Evolutionary conservation across 2,797 vertebrate genomes (phyloP), one percentile per base, ranked within the genome.

Genomic region (Cyprinodon diabolis): DNA sequence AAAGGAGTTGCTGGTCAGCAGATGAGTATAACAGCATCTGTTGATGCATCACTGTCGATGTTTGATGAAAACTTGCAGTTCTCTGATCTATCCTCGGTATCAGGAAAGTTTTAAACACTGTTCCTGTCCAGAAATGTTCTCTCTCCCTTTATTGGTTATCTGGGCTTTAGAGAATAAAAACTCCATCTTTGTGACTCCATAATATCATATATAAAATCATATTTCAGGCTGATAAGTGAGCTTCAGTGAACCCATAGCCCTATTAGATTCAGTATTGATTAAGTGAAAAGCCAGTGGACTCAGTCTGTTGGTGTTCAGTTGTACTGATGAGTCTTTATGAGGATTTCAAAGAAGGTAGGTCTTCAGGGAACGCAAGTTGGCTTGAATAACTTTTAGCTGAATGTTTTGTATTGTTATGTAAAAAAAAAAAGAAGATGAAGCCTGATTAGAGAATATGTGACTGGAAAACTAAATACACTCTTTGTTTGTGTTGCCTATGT

Each of bases 61-160:
- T 43, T 60, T 12, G 45, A 60, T 25, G 14, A 62, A 77, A 58
- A 71, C 69, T 51, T 43, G 25, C 6, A 67, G 60, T 71, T 71
- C 66, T 62, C 47, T 43, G 48, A 69, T 37, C 57, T 69, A 47
- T 25, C 63, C 4, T 69, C 35, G 69, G 35, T 40, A 21, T 69
- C 56, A 19, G 14, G 30, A 75, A 51, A 4, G 4, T 68, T 35
- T 47, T 75, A n/a, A 51, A 43, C 40, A 52, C 10, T 21, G 45
- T 65, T 69, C 23, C 25, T 12, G 1, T 55, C 15, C 40, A 47
- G n/a, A 40, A 40, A 35, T 51, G 35, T 68, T 52, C 47, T 55
- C 62, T 54, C 68, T 23, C 6, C 37, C 23, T 37, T 52, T 21
- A 58, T 68, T 17, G 1, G n/a, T 75, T 35, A 51, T 52, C 17